Evolutionary conservation across 1,140 invertebrate genomes (phyloP), one percentile per base, ranked within the genome.

Genomic region (Drosophila ogumai): DNA sequence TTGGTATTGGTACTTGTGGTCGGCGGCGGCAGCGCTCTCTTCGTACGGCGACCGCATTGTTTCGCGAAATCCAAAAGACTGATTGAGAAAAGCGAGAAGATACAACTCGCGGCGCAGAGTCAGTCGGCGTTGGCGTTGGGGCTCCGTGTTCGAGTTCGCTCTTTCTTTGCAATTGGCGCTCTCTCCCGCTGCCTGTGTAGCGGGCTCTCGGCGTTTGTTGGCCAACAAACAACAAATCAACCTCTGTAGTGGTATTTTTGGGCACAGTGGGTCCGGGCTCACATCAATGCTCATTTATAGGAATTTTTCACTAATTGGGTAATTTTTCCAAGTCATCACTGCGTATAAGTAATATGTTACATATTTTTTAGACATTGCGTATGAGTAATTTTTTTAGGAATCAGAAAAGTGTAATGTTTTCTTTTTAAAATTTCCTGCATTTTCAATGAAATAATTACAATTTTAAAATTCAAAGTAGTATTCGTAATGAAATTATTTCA

Each of bases 31-130:
- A 79, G 85, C 81, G 52, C 77, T 81, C 55, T 90, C 85, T 56
- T 90, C 85, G 75, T 81, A 85, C 75, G 75, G 71, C 86, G 85
- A 85, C 85, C 85, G 85, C 85, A 90, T 90, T 69, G 86, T 90
- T 90, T 90, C 86, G 85, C 85, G 81, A 90, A 90, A 75, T 90
- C 77, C 78, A 85, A 88, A 88, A 87, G 84, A 90, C 85, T 90
- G 85, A 88, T 78, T 90, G 73, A 68, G 79, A 68, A 66, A 44
- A 78, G 54, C 57, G 60, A 87, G 74, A 78, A 78, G 43, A 67
- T 63, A 72, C 65, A 66, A 60, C 64, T 67, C 36, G 65, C 81
- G 66, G 52, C 49, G 61, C 75, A 67, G 73, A 84, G 85, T 78
- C 68, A 54, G 78, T 57, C 19, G 36, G 47, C 82, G 84, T 81